Conservation (phyloP, 2,797 vertebrate genomes). For the Sparus aurata region DNA sequence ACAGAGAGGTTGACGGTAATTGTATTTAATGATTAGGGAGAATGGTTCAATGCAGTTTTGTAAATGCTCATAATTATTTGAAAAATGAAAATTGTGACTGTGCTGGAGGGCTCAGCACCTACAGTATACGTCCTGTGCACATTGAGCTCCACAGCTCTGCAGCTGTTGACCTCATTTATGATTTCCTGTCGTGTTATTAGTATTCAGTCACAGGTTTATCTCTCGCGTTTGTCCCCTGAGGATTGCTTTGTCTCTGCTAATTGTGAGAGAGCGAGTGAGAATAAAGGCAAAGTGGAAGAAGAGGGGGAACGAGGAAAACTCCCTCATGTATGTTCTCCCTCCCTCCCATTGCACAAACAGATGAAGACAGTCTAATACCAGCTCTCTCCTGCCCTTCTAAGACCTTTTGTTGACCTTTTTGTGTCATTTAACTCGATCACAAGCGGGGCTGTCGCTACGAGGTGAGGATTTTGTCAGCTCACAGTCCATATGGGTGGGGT, state of each 20-base stretch:
- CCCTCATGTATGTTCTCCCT: constrained; percentile 34
- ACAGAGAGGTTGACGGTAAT: not conserved
- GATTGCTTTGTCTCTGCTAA: constrained; percentile 56
- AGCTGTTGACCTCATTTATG: constrained; percentile 30
- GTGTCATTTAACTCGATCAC: constrained; percentile 72
- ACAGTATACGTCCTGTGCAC: not conserved
- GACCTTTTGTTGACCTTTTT: constrained; percentile 84
- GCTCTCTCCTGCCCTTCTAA: constrained; percentile 68
- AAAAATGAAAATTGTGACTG: not conserved
- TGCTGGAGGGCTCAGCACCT: too few species aligned
- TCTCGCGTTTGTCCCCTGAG: constrained; percentile 30
- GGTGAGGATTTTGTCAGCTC: constrained; percentile 57
- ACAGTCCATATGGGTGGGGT: constrained; percentile 8
- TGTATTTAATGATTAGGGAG: not conserved
- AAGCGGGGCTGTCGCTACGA: constrained; percentile 54
- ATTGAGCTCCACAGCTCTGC: constrained; percentile 8
- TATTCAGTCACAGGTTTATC: constrained; percentile 50
- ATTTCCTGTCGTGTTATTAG: constrained; percentile 45
- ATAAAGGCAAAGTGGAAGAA: constrained; percentile 37
- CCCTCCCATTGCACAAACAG: constrained; percentile 46
- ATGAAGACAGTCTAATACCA: constrained; percentile 65
- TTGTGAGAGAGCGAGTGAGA: constrained; percentile 41
- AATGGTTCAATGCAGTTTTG: not conserved
- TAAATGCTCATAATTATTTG: not conserved
- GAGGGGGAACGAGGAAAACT: constrained; percentile 30